These are phyloP conservation scores for Diorhabda elongata DNA, from an alignment of 1,140 invertebrate genomes.

Conservation along the genomic window DNA sequence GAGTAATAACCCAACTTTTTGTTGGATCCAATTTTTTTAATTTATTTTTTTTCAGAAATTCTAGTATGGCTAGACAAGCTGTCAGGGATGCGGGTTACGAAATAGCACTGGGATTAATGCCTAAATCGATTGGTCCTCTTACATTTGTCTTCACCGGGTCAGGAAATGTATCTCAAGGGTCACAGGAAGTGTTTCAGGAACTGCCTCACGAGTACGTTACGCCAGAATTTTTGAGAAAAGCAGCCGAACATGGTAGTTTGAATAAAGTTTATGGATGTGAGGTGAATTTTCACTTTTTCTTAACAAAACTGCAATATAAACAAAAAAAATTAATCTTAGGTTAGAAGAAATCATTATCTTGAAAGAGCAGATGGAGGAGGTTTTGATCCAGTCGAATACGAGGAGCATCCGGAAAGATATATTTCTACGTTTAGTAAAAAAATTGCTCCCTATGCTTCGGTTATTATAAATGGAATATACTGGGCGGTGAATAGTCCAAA, in stretches of 20 bases:
- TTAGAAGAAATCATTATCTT: constrained; percentile 87
- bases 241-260: constrained; percentile 90
- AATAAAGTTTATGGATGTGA: constrained; percentile 89
- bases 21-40: neutral
- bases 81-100: constrained; percentile 97
- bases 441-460: constrained; percentile 96
- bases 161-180: constrained; percentile 80
- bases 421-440: constrained; percentile 95
- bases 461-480: constrained; percentile 97
- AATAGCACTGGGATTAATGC: constrained; percentile 95
- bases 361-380: constrained; percentile 86
- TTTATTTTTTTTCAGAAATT: constrained; percentile 72
- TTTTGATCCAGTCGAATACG: constrained; percentile 89
- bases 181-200: constrained; percentile 97
- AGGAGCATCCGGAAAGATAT: constrained; percentile 87
- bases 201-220: constrained; percentile 97
- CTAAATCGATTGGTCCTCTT: constrained; percentile 94
- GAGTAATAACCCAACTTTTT: too few relatives aligned
- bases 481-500: constrained; percentile 97
- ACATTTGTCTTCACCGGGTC: constrained; percentile 98
- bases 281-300: constrained; percentile 50
- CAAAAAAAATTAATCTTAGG: neutral
- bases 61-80: constrained; percentile 94
- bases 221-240: constrained; percentile 89
- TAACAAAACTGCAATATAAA: neutral